phyloP scores from a whole-genome alignment of 2,113 vertebrate genomes.

The Epinephelus lanceolatus region DNA sequence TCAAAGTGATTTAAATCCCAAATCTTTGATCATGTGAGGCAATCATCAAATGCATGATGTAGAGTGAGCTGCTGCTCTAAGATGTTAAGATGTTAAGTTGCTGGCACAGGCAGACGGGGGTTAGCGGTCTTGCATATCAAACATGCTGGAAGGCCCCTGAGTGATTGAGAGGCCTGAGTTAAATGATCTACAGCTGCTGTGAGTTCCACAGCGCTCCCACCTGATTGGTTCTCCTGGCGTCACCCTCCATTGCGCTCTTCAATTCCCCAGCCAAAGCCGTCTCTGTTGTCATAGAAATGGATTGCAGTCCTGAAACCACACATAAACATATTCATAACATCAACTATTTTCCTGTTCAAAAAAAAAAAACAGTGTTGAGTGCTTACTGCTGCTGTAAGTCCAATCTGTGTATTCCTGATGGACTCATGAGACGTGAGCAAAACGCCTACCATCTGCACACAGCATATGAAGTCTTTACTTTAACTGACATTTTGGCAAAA shows the following conservation, averaged over 20 bases:
- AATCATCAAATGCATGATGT: slow-evolving; percentile 48
- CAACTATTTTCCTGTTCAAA: slow-evolving; percentile 47
- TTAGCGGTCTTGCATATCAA: slow-evolving; percentile 73
- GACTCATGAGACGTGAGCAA: slow-evolving; percentile 19
- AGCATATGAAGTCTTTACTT: slow-evolving; percentile 10
- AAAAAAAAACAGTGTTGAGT: slow-evolving; percentile 26
- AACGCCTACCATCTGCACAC: slow-evolving; percentile 12
- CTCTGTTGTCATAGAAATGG: slow-evolving; percentile 84
- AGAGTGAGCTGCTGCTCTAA: slow-evolving; percentile 30
- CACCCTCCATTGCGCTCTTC: slow-evolving; percentile 83
- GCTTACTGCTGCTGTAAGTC: slow-evolving; percentile 37
- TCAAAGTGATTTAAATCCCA: slow-evolving; percentile 34
- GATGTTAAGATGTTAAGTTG: slow-evolving; percentile 57
- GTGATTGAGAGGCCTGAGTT: slow-evolving; percentile 65
- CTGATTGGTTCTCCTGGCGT: slow-evolving; percentile 80
- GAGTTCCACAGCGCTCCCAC: slow-evolving; percentile 68
- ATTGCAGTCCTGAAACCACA: slow-evolving; percentile 78
- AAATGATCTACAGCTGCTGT: slow-evolving; percentile 73
- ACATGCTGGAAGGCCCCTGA: slow-evolving; percentile 57
- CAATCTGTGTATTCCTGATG: slow-evolving; percentile 24
- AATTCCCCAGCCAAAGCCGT: slow-evolving; percentile 75
- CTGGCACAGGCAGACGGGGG: slow-evolving; percentile 39
- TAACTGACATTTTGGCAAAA: slow-evolving; percentile 14
- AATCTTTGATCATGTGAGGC: slow-evolving; percentile 39
- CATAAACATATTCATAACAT: slow-evolving; percentile 64